phyloP scores from a whole-genome alignment of 1,140 invertebrate genomes.

The Brachionus calyciflorus region DNA sequence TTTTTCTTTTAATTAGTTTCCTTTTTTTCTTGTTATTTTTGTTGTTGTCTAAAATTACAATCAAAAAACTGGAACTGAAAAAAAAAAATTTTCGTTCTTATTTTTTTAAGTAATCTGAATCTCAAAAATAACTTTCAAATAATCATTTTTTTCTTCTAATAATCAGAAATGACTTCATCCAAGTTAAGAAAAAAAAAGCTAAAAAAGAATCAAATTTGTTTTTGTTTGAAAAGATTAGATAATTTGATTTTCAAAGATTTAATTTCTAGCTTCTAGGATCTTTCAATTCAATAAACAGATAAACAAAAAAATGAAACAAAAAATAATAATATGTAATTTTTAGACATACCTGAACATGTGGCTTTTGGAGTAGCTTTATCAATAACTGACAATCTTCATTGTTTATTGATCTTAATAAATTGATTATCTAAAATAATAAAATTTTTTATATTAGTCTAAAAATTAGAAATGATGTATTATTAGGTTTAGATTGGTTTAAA shows the following conservation, averaged over 20 bases:
- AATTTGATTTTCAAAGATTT: too few relatives aligned
- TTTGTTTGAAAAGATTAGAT: too few relatives aligned
- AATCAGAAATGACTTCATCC: constrained; percentile 15
- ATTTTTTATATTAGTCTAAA: too few relatives aligned
- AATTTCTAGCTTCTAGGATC: too few relatives aligned
- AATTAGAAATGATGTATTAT: too few relatives aligned
- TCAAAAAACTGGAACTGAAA: background rate
- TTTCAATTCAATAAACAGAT: background rate
- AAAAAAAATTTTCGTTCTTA: background rate
- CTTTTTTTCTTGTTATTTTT: background rate
- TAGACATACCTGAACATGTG: constrained; percentile 39
- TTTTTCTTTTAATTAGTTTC: background rate
- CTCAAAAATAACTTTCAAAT: constrained; percentile 4
- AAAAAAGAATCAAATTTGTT: constrained; percentile 1
- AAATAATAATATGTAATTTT: background rate
- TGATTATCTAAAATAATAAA: constrained; percentile 12
- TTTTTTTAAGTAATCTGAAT: constrained; percentile 20
- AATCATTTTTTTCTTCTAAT: too few relatives aligned
- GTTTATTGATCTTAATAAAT: background rate
- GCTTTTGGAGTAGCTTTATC: constrained; percentile 7
- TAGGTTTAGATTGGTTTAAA: too few relatives aligned
- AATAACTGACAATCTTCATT: constrained; percentile 17
- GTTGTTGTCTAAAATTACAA: background rate
- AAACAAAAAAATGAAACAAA: background rate
- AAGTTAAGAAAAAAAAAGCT: background rate